Percentiles rank a stretch among this genome's conserved stretches.
Conservation (phyloP, 2,888 invertebrate species). For the Myopa tessellatipennis region DNA sequence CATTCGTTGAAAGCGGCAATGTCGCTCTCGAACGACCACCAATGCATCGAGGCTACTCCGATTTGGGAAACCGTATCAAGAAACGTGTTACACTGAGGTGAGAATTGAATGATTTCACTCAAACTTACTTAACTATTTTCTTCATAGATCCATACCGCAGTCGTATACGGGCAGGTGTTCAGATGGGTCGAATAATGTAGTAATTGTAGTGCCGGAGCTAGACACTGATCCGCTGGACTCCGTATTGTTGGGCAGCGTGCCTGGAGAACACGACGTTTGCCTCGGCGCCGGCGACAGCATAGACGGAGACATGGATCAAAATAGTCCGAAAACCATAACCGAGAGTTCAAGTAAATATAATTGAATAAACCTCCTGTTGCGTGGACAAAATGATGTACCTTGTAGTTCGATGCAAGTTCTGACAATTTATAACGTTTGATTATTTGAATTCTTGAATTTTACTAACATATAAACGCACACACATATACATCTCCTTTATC, state of each 20-base stretch:
- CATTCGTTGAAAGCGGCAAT: conserved; percentile 64
- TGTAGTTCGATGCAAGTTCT: not conserved
- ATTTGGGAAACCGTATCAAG: conserved; percentile 82
- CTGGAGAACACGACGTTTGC: conserved; percentile 53
- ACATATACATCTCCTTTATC: not conserved
- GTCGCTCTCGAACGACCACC: conserved; percentile 65
- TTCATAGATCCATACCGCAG: conserved; percentile 68
- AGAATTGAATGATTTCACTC: not conserved
- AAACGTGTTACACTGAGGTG: conserved; percentile 88
- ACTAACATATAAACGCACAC: not conserved
- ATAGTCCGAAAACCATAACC: conserved; percentile 71
- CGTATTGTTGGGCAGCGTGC: conserved; percentile 51
- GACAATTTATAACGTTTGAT: not conserved
- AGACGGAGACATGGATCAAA: conserved; percentile 68
- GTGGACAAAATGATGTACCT: not conserved
- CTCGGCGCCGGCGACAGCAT: conserved; percentile 48
- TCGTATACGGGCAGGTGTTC: conserved; percentile 61
- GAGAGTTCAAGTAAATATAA: conserved; percentile 74
- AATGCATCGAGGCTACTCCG: conserved; percentile 79
- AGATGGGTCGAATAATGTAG: conserved; percentile 65
- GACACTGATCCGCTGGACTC: conserved; percentile 59
- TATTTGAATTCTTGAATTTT: not conserved
- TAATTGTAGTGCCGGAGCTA: conserved; percentile 70
- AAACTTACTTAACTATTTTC: not conserved
- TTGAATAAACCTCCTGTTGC: not conserved